These are phyloP conservation scores for Troides oblongomaculatus DNA, from an alignment of 2,888 invertebrate genomes.

Conservation along the genomic window DNA sequence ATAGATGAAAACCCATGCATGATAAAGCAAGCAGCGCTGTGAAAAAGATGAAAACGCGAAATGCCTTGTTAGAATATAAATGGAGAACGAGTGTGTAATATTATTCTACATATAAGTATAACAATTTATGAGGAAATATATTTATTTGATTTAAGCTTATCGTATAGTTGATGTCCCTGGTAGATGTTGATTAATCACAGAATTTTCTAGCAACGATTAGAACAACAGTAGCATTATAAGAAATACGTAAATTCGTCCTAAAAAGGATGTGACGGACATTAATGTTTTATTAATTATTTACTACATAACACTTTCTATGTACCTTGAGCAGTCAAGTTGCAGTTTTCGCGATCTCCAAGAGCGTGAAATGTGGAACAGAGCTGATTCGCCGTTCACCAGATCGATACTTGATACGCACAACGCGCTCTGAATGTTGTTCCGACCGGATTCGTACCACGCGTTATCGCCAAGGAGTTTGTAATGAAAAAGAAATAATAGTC, in stretches of 20 bases:
- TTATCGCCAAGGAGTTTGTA: conserved; percentile 1
- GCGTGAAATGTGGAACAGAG: conserved; percentile 70
- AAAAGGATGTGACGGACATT: background rate
- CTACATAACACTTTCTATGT: background rate
- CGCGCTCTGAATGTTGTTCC: conserved; percentile 66
- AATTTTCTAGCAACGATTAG: too few species aligned
- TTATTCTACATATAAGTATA: background rate
- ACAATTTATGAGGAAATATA: background rate
- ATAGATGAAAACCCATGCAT: conserved; percentile 28
- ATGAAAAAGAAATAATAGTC: background rate
- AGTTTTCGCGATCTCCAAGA: conserved; percentile 55
- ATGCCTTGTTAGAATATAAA: conserved; percentile 42
- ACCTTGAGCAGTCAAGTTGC: conserved; percentile 18
- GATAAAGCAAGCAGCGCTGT: conserved; percentile 33
- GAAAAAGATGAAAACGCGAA: conserved; percentile 41
- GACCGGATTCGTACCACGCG: conserved; percentile 52
- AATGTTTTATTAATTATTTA: background rate
- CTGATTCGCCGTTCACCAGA: conserved; percentile 62
- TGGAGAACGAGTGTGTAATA: conserved; percentile 31
- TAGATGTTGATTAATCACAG: background rate
- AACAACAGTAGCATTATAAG: background rate
- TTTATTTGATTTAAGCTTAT: too few species aligned
- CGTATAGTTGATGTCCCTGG: background rate
- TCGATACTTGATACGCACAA: conserved; percentile 74
- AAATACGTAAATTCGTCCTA: background rate